These are phyloP conservation scores for Erpetoichthys calabaricus DNA, from an alignment of 2,797 vertebrate species.

Conservation along the genomic window DNA sequence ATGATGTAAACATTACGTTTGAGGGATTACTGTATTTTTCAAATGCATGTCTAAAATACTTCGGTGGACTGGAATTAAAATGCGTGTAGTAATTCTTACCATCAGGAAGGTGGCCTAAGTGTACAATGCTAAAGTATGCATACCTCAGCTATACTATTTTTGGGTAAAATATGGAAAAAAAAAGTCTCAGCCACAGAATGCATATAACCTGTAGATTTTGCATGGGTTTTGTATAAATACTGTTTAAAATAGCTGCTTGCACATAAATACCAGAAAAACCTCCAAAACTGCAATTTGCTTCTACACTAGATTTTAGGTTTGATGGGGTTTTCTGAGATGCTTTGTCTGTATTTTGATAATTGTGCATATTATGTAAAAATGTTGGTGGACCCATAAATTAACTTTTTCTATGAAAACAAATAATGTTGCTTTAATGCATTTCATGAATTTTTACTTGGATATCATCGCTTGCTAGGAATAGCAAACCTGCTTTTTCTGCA, in stretches of 20 bases:
- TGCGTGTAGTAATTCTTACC: conserved; percentile 56
- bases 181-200: conserved; percentile 98
- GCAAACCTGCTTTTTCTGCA: conserved; percentile 98
- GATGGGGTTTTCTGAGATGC: conserved; percentile 99
- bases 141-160: conserved; percentile 98
- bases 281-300: conserved; percentile 99
- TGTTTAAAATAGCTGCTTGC: conserved; percentile 99
- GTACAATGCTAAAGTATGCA: conserved; percentile 89
- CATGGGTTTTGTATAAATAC: conserved; percentile 99
- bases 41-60: conserved; percentile 82
- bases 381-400: conserved; percentile 99
- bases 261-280: conserved; percentile 99
- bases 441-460: conserved; percentile 98
- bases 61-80: conserved; percentile 85
- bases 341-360: conserved; percentile 99
- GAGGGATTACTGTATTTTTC: conserved; percentile 83
- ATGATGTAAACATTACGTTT: conserved; percentile 66
- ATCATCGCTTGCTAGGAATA: conserved; percentile 99
- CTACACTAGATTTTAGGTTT: conserved; percentile 99
- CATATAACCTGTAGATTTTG: conserved; percentile 99
- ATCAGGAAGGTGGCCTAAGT: conserved; percentile 83
- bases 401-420: conserved; percentile 88
- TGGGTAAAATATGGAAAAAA: conserved; percentile 51
- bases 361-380: conserved; percentile 99
- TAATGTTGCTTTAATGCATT: conserved; percentile 98